A percentile compares a stretch with the other conserved stretches of the same genome.
phyloP scores from a whole-genome alignment of 2,888 invertebrate genomes.

The Periphyllus acericola region DNA sequence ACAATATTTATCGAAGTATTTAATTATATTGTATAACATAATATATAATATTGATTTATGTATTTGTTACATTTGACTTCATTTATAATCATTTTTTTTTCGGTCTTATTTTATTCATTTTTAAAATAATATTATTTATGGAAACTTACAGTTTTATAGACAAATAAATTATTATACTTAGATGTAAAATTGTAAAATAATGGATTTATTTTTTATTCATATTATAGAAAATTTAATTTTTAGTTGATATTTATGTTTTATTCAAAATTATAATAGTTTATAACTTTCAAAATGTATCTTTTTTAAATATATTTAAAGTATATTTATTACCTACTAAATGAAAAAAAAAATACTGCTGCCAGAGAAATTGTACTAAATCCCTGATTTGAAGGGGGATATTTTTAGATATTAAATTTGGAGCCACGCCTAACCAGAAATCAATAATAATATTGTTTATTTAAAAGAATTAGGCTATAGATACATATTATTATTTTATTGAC shows the following conservation, averaged over 20 bases:
- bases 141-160: too few relatives aligned
- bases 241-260: neutral
- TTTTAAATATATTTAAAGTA: neutral
- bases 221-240: neutral
- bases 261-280: neutral
- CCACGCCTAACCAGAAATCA: slow-evolving; percentile 59
- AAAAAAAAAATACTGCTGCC: slow-evolving; percentile 30
- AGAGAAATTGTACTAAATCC: slow-evolving; percentile 30
- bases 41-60: too few relatives aligned
- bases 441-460: slow-evolving; percentile 58
- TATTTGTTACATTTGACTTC: too few relatives aligned
- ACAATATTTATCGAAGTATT: too few relatives aligned
- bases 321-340: neutral
- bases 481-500: slow-evolving; percentile 35
- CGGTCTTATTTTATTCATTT: too few relatives aligned
- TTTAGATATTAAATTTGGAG: slow-evolving; percentile 56
- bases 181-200: too few relatives aligned
- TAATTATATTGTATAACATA: too few relatives aligned
- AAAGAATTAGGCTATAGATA: slow-evolving; percentile 30
- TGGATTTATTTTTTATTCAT: neutral
- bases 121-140: too few relatives aligned
- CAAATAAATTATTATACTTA: too few relatives aligned
- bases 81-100: too few relatives aligned
- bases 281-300: neutral
- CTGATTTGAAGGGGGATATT: slow-evolving; percentile 45